A percentile compares a stretch with the other conserved stretches of the same genome.
Evolutionary conservation across 2,888 invertebrate species (phyloP).

Genomic region (Agonopterix subpropinquella): DNA sequence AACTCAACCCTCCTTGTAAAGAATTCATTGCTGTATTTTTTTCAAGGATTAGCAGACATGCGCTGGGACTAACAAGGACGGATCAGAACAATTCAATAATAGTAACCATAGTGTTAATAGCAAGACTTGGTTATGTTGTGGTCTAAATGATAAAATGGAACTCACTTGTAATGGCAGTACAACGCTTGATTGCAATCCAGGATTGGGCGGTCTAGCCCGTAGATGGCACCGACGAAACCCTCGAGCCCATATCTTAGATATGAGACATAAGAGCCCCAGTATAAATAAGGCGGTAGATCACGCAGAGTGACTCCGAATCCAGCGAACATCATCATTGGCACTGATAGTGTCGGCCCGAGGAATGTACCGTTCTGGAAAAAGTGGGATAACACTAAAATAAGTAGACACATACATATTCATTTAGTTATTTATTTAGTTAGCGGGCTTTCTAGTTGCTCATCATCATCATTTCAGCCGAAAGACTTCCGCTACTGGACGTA

Average conservation of each 20-base stretch:
- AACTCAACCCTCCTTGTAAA: no score
- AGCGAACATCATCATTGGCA: constrained; percentile 97
- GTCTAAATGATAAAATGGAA: background rate
- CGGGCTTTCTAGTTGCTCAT: background rate
- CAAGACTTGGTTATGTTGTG: no score
- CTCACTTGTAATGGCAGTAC: constrained; percentile 87
- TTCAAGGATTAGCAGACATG: no score
- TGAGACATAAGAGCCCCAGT: constrained; percentile 95
- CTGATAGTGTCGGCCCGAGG: constrained; percentile 91
- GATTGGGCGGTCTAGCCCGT: constrained; percentile 84
- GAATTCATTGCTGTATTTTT: no score
- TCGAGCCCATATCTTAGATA: constrained; percentile 94
- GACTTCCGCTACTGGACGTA: no score
- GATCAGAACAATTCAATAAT: no score
- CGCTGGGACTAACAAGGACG: no score
- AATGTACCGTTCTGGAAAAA: constrained; percentile 91
- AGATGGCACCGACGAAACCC: constrained; percentile 89
- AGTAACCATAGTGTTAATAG: no score
- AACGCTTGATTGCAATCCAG: constrained; percentile 84
- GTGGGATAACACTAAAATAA: no score
- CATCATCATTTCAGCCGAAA: background rate
- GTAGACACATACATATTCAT: no score
- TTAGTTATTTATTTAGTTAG: no score
- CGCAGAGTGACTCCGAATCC: constrained; percentile 94
- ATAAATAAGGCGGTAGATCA: constrained; percentile 89